phyloP scores from a whole-genome alignment of 2,888 invertebrate species.

The Polymixis lichenea region DNA sequence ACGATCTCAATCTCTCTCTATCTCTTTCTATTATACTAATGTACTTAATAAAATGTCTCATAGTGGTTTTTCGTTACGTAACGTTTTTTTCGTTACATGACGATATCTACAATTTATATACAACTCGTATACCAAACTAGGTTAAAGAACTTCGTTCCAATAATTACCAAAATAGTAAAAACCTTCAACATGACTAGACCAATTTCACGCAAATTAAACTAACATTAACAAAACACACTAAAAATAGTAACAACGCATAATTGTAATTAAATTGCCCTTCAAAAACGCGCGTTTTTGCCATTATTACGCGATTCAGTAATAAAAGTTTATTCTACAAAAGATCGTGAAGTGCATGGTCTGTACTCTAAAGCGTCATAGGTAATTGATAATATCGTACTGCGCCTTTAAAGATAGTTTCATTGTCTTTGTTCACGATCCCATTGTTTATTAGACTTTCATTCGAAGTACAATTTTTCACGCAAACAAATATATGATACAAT shows the following conservation, averaged over 20 bases:
- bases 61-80: too few species aligned
- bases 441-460: conserved; percentile 17
- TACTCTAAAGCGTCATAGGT: conserved; percentile 42
- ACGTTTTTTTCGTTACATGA: too few species aligned
- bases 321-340: conserved; percentile 50
- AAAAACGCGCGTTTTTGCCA: conserved; percentile 39
- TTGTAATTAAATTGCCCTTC: conserved; percentile 26
- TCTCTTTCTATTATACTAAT: too few species aligned
- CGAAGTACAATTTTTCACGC: conserved; percentile 1
- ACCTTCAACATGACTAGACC: neutral
- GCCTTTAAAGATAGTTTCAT: conserved; percentile 17
- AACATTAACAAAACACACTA: conserved; percentile 1
- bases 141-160: too few species aligned
- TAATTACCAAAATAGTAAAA: neutral
- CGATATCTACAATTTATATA: too few species aligned
- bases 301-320: conserved; percentile 34
- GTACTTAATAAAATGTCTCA: too few species aligned
- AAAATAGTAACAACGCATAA: conserved; percentile 8
- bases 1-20: too few species aligned
- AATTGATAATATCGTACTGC: conserved; percentile 39
- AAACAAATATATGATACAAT: neutral
- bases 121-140: too few species aligned
- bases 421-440: conserved; percentile 1
- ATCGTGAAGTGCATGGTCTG: conserved; percentile 26
- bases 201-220: conserved; percentile 4